phyloP scores from a whole-genome alignment of 2,888 invertebrate genomes.

The Portevinia maculata region DNA sequence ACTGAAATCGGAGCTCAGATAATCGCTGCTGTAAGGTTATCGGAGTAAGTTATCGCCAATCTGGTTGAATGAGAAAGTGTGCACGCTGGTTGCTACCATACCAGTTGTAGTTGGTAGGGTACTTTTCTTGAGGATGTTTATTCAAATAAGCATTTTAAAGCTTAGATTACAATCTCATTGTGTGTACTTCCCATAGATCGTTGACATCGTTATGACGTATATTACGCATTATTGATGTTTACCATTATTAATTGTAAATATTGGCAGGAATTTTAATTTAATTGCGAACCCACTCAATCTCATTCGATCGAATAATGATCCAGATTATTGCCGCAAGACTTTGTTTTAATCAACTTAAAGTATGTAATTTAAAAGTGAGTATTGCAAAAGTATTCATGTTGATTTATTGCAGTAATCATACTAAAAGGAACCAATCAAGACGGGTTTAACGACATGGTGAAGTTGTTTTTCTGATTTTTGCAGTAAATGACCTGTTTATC shows the following conservation, averaged over 20 bases:
- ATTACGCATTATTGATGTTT: slow-evolving; percentile 13
- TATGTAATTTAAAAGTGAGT: slow-evolving; percentile 9
- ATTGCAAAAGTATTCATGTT: not conserved
- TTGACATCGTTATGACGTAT: slow-evolving; percentile 21
- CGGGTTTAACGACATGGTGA: slow-evolving; percentile 14
- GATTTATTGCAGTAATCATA: slow-evolving; percentile 4
- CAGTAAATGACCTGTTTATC: not conserved
- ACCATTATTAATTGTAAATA: slow-evolving; percentile 16
- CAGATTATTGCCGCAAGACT: too few relatives aligned
- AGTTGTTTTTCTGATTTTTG: not conserved
- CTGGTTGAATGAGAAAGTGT: slow-evolving; percentile 49
- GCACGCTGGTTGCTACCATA: slow-evolving; percentile 1
- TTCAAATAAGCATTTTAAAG: too few relatives aligned
- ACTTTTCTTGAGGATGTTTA: too few relatives aligned
- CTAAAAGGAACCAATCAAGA: slow-evolving; percentile 15
- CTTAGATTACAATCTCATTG: too few relatives aligned
- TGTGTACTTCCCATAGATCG: not conserved
- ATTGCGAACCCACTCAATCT: not conserved
- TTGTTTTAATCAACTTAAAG: not conserved
- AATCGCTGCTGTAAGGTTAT: slow-evolving; percentile 62
- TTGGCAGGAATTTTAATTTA: slow-evolving; percentile 18
- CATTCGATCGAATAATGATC: slow-evolving; percentile 13
- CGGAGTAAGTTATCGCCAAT: slow-evolving; percentile 60
- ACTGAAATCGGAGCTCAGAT: slow-evolving; percentile 55
- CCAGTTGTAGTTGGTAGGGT: too few relatives aligned